Evolutionary conservation across 2,888 invertebrate genomes (phyloP).

Genomic region (Aelia acuminata): DNA sequence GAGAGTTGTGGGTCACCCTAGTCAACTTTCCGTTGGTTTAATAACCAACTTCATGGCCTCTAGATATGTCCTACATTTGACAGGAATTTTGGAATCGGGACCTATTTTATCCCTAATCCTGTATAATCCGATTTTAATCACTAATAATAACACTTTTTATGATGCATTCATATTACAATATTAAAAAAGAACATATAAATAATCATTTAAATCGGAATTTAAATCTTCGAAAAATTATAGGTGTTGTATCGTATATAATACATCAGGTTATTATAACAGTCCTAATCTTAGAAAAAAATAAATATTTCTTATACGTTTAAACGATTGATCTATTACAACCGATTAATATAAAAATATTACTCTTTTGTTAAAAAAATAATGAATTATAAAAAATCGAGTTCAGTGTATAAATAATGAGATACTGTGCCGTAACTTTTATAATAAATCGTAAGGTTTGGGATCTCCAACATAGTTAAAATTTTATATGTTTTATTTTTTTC

Average conservation of each 20-base stretch:
- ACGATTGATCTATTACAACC: too few relatives aligned
- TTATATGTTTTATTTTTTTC: too few relatives aligned
- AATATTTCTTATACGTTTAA: too few relatives aligned
- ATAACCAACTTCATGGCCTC: conserved; percentile 27
- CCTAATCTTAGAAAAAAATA: too few relatives aligned
- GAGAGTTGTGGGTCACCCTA: conserved; percentile 52
- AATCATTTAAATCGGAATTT: neutral
- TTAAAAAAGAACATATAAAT: neutral
- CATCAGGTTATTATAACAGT: neutral
- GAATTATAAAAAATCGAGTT: too few relatives aligned
- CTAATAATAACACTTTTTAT: neutral
- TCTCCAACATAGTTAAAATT: too few relatives aligned
- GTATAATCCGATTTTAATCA: neutral
- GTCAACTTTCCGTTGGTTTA: conserved; percentile 47
- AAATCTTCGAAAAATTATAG: neutral
- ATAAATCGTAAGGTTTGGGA: too few relatives aligned
- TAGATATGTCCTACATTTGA: conserved; percentile 45
- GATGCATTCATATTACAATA: neutral
- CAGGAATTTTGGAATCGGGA: conserved; percentile 4
- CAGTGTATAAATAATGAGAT: too few relatives aligned
- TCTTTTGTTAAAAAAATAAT: too few relatives aligned
- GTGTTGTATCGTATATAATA: neutral
- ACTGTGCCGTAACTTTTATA: too few relatives aligned
- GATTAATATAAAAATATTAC: too few relatives aligned
- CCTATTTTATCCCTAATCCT: neutral